Evolutionary conservation across 2,888 invertebrate genomes (phyloP).

Genomic region (Cryptocephalus primarius): DNA sequence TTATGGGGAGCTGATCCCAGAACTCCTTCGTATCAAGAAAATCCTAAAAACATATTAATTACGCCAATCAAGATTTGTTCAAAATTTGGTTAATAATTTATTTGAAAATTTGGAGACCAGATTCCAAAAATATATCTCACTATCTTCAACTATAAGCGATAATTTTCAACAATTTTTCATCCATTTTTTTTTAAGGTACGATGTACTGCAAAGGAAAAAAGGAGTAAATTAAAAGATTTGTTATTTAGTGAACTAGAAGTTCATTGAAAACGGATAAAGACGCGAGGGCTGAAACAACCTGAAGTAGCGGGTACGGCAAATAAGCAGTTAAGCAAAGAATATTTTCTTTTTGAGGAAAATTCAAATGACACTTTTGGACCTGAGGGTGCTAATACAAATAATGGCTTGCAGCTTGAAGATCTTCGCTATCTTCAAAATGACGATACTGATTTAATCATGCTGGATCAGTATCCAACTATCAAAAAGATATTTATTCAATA

Average conservation of each 20-base stretch:
- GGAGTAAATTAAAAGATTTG: not conserved
- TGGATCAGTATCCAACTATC: conserved; percentile 7
- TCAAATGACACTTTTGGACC: not conserved
- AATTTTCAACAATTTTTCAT: not conserved
- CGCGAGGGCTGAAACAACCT: not conserved
- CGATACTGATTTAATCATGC: conserved; percentile 1
- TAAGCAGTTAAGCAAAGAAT: not conserved
- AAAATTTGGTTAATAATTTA: not conserved
- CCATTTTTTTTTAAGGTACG: not conserved
- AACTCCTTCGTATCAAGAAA: conserved; percentile 1
- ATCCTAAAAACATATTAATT: not conserved
- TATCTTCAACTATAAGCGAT: not conserved
- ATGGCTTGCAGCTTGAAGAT: not conserved
- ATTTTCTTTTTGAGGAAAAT: conserved; percentile 1
- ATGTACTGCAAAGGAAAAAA: not conserved
- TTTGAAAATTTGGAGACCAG: not conserved
- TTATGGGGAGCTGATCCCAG: not conserved
- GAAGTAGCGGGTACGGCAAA: not conserved
- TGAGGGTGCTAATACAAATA: not conserved
- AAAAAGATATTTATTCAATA: conserved; percentile 12
- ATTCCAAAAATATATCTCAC: not conserved
- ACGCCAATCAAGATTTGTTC: not conserved
- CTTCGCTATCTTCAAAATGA: not conserved
- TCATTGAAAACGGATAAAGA: not conserved
- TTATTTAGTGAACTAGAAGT: not conserved